Base-by-base conservation (phyloP, 2,888 invertebrate species). In the Melanchra persicariae region DNA sequence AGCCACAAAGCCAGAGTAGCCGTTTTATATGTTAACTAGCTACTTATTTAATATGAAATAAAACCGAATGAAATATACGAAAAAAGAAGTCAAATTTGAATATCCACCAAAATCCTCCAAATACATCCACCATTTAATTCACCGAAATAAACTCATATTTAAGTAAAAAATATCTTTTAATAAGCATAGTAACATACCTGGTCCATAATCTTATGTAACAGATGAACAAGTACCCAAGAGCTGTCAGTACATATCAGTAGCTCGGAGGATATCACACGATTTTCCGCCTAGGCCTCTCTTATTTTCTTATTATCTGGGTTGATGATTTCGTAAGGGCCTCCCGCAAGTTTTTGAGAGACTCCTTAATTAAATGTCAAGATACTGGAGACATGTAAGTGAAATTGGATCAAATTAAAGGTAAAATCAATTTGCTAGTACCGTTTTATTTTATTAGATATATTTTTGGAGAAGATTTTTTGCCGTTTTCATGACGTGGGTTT, bases 261-360 rank as follows among this genome's bases (percentile, higher is more conserved):
- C 9, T 34, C n/a, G 8, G 15, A 26, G 10, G 62, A 61, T 73
- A 73, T 69, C 26, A 61, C 55, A 62, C 10, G 49, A 61, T 82
- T 74, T 83, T 81, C 69, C 70, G 71, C 22, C 26, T 49, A 24
- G 26, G 2, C 10, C 34, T n/a, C 63, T 55, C 61, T 60, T 63
- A 74, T 74, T 62, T 79, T 79, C 68, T 61, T 76, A 82, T 76
- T 79, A 76, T 83, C 62, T 70, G 79, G 71, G 22, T 60, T 69
- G 67, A 79, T 82, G 79, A 72, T 67, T 78, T 34, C 26, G 26
- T 45, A 24, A 70, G 70, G 34, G 37, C 26, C 15, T 61, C 52
- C 22, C 34, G 26, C 26, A 65, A 65, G 54, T 62, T 76, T 76
- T 71, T 58, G 68, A 68, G 70, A 45, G 61, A 47, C 10, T 57